phyloP scores from a whole-genome alignment of 53 echinoderm and acorn worm species.

The Apostichopus leukothele region DNA sequence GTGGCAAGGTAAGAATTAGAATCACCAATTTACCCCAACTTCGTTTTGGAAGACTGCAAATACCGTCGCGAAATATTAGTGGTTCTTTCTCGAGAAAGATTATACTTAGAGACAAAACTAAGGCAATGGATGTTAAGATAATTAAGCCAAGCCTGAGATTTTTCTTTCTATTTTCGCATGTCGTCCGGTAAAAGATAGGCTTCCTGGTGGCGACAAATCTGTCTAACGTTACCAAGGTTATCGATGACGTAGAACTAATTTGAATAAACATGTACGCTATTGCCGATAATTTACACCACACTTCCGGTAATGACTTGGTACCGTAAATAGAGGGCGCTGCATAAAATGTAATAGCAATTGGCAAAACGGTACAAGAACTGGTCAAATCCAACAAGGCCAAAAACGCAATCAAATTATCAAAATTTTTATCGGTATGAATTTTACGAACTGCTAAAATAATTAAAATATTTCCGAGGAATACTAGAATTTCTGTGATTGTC shows the following conservation, averaged over 20 bases:
- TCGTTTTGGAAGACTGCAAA: slow-evolving; percentile 43
- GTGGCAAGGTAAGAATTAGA: slow-evolving; percentile 45
- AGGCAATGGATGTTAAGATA: background rate
- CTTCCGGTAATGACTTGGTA: background rate
- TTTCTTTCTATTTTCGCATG: slow-evolving; percentile 39
- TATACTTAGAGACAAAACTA: slow-evolving; percentile 29
- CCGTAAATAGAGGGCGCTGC: background rate
- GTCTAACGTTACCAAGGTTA: slow-evolving; percentile 68
- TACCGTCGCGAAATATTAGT: slow-evolving; percentile 8
- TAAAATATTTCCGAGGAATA: slow-evolving; percentile 55
- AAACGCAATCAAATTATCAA: slow-evolving; percentile 64
- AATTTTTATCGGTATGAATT: slow-evolving; percentile 57
- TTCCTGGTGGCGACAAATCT: slow-evolving; percentile 66
- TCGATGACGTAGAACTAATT: slow-evolving; percentile 51
- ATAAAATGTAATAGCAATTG: slow-evolving; percentile 52
- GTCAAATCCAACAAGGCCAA: slow-evolving; percentile 60
- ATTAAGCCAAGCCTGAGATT: slow-evolving; percentile 48
- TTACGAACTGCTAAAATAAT: slow-evolving; percentile 53
- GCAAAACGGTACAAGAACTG: slow-evolving; percentile 53
- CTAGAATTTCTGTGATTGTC: slow-evolving; percentile 39
- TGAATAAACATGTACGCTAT: slow-evolving; percentile 43
- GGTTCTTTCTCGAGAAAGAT: slow-evolving; percentile 37
- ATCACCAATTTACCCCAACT: slow-evolving; percentile 53
- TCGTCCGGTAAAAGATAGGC: slow-evolving; percentile 64
- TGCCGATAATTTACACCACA: slow-evolving; percentile 49